phyloP scores from a whole-genome alignment of 2,797 vertebrate species.

The Falco novaeseelandiae region DNA sequence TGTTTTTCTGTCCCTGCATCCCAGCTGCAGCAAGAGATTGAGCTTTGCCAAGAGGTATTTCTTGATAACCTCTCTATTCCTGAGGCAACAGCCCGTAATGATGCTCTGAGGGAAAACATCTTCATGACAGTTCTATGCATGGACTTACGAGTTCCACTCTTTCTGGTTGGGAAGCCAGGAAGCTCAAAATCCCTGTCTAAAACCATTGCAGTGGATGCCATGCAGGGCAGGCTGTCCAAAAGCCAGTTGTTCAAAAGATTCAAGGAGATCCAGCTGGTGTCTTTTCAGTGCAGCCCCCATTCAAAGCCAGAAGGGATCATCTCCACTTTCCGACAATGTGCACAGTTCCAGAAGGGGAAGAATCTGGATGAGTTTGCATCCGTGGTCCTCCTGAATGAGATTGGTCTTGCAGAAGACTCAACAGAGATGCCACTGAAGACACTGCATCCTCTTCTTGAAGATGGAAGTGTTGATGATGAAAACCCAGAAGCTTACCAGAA shows the following conservation, averaged over 20 bases:
- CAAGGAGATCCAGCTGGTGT: constrained; percentile 83
- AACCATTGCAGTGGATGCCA: constrained; percentile 80
- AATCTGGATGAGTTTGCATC: constrained; percentile 82
- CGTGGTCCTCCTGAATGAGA: constrained; percentile 84
- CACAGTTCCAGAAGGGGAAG: constrained; percentile 82
- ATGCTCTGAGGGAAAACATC: constrained; percentile 83
- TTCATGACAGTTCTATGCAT: constrained; percentile 85
- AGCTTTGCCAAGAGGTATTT: constrained; percentile 76
- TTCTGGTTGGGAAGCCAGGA: constrained; percentile 83
- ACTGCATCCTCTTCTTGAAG: constrained; percentile 82
- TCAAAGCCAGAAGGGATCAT: constrained; percentile 85
- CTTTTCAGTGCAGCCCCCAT: constrained; percentile 86
- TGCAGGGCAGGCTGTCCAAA: constrained; percentile 80
- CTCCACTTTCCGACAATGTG: constrained; percentile 80
- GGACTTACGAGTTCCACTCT: constrained; percentile 83
- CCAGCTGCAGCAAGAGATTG: constrained; percentile 66
- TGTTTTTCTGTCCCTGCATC: constrained; percentile 66
- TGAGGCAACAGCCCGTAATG: constrained; percentile 79
- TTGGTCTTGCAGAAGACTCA: constrained; percentile 84
- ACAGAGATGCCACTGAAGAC: constrained; percentile 85
- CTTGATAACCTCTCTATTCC: constrained; percentile 75
- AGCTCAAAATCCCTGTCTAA: constrained; percentile 86
- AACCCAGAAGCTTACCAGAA: constrained; percentile 79
- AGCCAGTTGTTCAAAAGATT: constrained; percentile 73
- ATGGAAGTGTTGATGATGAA: constrained; percentile 80